These are phyloP conservation scores for Embidobia sp. DNA, from an alignment of 2,888 invertebrate species.

Conservation along the genomic window DNA sequence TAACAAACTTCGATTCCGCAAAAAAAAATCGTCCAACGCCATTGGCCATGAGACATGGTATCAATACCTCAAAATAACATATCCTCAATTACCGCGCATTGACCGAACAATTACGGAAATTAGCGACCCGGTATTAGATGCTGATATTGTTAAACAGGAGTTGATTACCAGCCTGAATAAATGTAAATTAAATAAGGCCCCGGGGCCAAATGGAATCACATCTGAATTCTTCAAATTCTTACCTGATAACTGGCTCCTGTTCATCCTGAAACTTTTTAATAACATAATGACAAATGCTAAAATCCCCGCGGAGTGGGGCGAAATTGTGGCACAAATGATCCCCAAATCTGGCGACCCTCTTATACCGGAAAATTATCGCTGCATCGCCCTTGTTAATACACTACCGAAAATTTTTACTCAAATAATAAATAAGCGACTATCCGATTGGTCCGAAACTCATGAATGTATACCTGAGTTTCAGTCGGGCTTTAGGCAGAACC, in stretches of 20 bases:
- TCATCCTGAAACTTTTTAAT: background rate
- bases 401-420: conserved; percentile 7
- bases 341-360: conserved; percentile 1
- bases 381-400: background rate
- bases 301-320: background rate
- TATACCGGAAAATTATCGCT: background rate
- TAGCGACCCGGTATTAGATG: no score
- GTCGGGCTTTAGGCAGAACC: background rate
- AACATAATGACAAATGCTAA: background rate
- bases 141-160: background rate
- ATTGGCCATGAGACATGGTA: no score
- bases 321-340: background rate
- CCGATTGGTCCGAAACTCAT: background rate
- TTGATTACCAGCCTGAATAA: background rate
- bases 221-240: background rate
- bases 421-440: background rate
- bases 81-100: no score
- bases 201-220: background rate
- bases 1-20: no score
- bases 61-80: no score
- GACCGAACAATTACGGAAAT: no score
- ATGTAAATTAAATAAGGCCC: background rate
- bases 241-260: background rate
- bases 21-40: no score
- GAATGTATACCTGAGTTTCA: background rate